Base-by-base conservation (phyloP, 2,888 invertebrate species). In the Napeogenes sylphis region DNA sequence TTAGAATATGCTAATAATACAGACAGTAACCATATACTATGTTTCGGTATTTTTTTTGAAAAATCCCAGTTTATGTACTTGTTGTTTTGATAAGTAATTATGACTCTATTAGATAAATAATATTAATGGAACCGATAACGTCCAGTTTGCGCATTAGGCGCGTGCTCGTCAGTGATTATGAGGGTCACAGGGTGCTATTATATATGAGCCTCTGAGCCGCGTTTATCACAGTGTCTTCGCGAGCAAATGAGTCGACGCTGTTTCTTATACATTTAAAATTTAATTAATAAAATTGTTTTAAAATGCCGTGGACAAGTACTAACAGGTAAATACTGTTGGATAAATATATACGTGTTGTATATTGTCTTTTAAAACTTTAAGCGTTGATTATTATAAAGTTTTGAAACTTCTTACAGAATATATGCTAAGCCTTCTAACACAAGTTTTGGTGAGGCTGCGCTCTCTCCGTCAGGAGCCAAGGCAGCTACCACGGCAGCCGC, bases 221-320 rank as follows among this genome's bases (percentile, higher is more conserved):
- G 66, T 68, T 68, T 73, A 73, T 73, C 75, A 75, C 82, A 88
- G 81, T 85, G 73, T 75, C 75, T 71, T 72, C 69, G 66, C 66
- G 73, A 72, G 75, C 80, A 70, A 73, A 87, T 87, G 85, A 76
- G 71, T 63, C 77, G 85, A 73, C 86, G 90, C 70, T 77, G 86
- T 75, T 89, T 87, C 76, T 77, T 88, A 71, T 72, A 84, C 84
- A 45, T 77, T 88, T 61, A 87, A 87, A 82, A 87, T 89, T 69
- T 21, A 89, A 89, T 84, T 89, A 86, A 84, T 75, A 73, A 68
- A 59, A 71, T 69, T 59, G 58, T 61, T 53, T 47, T 65, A 81
- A 81, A 74, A 90, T 90, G 90, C 90, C 90, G 75, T 90, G 90
- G 90, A 84, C 90, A 63, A 90, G 89, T 77, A 83, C 84, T 62